These are phyloP conservation scores for Epizoanthus scotinus DNA, from an alignment of 92 coral and sea anemone species.

Conservation along the genomic window DNA sequence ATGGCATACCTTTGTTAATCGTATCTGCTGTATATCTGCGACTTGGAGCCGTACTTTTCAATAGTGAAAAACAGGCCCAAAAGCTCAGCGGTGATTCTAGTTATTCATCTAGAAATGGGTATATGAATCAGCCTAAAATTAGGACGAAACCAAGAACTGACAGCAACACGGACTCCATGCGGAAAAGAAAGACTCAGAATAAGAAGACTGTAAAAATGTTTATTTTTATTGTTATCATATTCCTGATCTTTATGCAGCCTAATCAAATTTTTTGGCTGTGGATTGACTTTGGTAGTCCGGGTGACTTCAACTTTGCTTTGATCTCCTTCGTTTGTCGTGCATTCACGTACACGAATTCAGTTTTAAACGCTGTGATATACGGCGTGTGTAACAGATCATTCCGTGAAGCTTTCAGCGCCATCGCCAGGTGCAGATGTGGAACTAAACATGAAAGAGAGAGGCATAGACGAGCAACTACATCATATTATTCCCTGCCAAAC, in stretches of 20 bases:
- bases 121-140: background rate
- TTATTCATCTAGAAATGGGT: background rate
- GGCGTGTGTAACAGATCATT: constrained; percentile 82
- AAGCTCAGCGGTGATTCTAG: constrained; percentile 34
- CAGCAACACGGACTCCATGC: constrained; percentile 38
- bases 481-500: background rate
- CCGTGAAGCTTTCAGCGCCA: constrained; percentile 64
- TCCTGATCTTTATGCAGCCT: constrained; percentile 88
- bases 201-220: constrained; percentile 86
- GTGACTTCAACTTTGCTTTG: constrained; percentile 55
- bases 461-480: constrained; percentile 7
- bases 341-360: constrained; percentile 88
- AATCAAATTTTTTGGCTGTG: constrained; percentile 87
- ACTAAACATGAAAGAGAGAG: constrained; percentile 56
- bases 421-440: constrained; percentile 66
- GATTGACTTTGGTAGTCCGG: constrained; percentile 58
- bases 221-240: constrained; percentile 76
- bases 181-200: constrained; percentile 65
- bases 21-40: constrained; percentile 69
- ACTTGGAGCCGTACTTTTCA: constrained; percentile 66
- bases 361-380: constrained; percentile 75
- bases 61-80: constrained; percentile 56
- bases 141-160: constrained; percentile 13
- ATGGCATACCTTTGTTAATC: constrained; percentile 74
- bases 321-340: constrained; percentile 75